Conservation (phyloP, 2,888 invertebrate species). For the Rhopalosiphum nymphaeae region DNA sequence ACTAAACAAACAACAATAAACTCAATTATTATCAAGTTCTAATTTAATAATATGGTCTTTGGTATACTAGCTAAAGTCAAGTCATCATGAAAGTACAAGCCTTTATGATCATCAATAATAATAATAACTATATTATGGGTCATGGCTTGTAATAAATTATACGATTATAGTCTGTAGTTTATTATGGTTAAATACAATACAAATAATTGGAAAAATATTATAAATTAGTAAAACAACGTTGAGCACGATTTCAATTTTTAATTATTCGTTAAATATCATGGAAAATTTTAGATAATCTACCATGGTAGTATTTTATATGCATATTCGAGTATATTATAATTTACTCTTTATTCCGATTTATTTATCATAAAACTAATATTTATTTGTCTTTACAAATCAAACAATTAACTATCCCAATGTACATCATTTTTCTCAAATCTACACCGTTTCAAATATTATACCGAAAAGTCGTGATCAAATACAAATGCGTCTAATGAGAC, state of each 20-base stretch:
- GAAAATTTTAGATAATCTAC: not conserved
- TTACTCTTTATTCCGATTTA: not conserved
- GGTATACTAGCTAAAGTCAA: not conserved
- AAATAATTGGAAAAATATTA: not conserved
- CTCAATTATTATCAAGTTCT: not conserved
- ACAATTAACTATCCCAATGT: not conserved
- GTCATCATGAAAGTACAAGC: not conserved
- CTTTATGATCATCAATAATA: not conserved
- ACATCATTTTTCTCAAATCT: not conserved
- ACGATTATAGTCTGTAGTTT: not conserved
- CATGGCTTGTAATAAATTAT: not conserved
- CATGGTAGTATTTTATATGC: too few relatives aligned
- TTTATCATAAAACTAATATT: not conserved
- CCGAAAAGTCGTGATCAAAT: not conserved
- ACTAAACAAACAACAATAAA: slow-evolving; percentile 6
- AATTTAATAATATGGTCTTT: slow-evolving; percentile 27
- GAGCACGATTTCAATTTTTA: not conserved
- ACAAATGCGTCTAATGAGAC: not conserved
- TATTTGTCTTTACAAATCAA: not conserved
- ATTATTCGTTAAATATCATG: not conserved
- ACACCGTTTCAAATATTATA: not conserved
- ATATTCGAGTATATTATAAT: not conserved
- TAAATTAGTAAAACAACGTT: not conserved
- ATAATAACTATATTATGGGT: not conserved
- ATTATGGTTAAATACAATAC: not conserved